phyloP scores from a whole-genome alignment of 2,113 vertebrate genomes.

The Echinops telfairi region DNA sequence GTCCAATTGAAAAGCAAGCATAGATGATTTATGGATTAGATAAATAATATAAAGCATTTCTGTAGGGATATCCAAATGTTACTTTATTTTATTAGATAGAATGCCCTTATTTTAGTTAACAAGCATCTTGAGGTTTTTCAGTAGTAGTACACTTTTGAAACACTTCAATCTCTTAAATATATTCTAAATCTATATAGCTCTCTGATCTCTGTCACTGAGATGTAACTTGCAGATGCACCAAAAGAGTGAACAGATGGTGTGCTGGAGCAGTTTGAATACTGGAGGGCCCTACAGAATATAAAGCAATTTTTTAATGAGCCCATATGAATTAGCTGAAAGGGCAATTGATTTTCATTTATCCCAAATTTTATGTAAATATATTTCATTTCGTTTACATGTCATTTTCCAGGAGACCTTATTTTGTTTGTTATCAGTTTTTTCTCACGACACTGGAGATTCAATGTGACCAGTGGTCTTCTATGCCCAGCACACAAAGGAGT shows the following conservation, averaged over 20 bases:
- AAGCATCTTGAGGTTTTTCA: conserved; percentile 44
- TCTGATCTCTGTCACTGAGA: conserved; percentile 65
- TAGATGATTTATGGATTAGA: conserved; percentile 45
- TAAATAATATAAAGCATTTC: conserved; percentile 62
- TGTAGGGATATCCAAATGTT: conserved; percentile 10
- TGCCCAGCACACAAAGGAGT: not conserved
- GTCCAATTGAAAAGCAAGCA: conserved; percentile 39
- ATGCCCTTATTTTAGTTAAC: conserved; percentile 42
- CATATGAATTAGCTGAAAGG: conserved; percentile 73
- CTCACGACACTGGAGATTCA: not conserved
- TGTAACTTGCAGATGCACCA: conserved; percentile 74
- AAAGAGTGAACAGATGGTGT: conserved; percentile 81
- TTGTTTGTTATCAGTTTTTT: not conserved
- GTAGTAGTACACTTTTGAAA: conserved; percentile 38
- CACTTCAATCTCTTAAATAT: conserved; percentile 7
- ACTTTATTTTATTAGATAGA: conserved; percentile 68
- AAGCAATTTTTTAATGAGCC: conserved; percentile 82
- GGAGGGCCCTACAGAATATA: conserved; percentile 69
- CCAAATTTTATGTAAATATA: conserved; percentile 59
- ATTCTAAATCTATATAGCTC: conserved; percentile 54
- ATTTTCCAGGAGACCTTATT: conserved; percentile 62
- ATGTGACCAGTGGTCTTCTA: not conserved
- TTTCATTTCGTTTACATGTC: conserved; percentile 62
- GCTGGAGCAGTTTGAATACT: conserved; percentile 67
- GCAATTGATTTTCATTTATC: conserved; percentile 79